Base-by-base conservation (phyloP, 2,888 invertebrate genomes). In the Microctonus brassicae region DNA sequence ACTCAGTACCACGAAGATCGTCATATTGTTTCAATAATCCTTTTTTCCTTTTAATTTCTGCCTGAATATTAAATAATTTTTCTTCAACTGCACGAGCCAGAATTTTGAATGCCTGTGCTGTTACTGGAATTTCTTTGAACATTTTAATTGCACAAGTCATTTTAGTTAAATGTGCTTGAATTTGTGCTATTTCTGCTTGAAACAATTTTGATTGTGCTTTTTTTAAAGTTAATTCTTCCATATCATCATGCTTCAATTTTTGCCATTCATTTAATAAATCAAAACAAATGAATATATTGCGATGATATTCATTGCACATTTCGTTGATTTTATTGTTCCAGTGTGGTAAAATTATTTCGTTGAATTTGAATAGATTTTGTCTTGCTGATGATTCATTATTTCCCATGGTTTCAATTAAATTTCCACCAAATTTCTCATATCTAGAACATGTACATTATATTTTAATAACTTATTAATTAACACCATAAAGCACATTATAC, bases 121-220 rank as follows among this genome's bases (percentile, higher is more conserved):
- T 88, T 57, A 78, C 76, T 24, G 85, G 83, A 3, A 87, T 87
- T 80, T 90, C 89, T 33, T 81, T 86, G 70, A 88, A 89, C 83
- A 89, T 86, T 73, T 85, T 86, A n/a, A 86, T 77, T 39, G 84
- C 80, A 33, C 86, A 84, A 63, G 84, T 83, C 53, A 88, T 76
- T 64, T 81, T 80, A 69, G 85, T 84, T 62, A 88, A 82, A 64
- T 85, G 84, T 20, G 84, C 83, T 79, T 86, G 84, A 1, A 83
- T 67, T 72, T 87, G 79, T 61, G 82, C 83, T 73, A 88, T 82
- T 77, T 83, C 76, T 29, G 82, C 77, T 73, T 82, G 78, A 17
- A 84, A 66, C 33, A 83, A 76, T 42, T 85, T 72, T 58, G 78
- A 75, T 33, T 81, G 77, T 13, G 87, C 79, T 75, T 87, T 88